Percentiles rank a stretch among this genome's conserved stretches.
phyloP scores from a whole-genome alignment of 2,888 invertebrate genomes.

The Leptinotarsa peninsularis region DNA sequence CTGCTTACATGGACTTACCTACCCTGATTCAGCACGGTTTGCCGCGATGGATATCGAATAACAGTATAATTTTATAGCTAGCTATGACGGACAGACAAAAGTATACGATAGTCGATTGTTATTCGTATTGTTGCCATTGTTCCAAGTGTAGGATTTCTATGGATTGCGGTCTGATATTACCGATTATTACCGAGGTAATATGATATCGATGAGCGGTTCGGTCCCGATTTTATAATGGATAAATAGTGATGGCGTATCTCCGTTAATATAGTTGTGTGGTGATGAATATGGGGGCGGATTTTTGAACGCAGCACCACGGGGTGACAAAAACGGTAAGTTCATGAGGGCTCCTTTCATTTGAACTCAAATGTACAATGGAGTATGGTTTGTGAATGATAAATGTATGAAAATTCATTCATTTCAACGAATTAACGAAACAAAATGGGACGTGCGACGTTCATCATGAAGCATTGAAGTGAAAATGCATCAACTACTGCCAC shows the following conservation, averaged over 20 bases:
- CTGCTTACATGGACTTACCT: conserved; percentile 34
- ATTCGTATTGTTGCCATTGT: conserved; percentile 42
- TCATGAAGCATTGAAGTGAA: too few relatives aligned
- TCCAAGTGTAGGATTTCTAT: conserved; percentile 42
- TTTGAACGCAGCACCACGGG: background rate
- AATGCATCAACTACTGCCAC: too few relatives aligned
- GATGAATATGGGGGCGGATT: conserved; percentile 13
- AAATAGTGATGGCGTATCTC: conserved; percentile 30
- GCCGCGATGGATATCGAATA: conserved; percentile 45
- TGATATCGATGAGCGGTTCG: conserved; percentile 33
- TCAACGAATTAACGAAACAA: too few relatives aligned
- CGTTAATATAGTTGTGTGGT: conserved; percentile 6
- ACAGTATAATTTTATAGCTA: conserved; percentile 47
- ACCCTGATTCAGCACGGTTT: conserved; percentile 37
- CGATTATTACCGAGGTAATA: conserved; percentile 42
- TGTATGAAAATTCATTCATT: too few relatives aligned
- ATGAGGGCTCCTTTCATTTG: background rate
- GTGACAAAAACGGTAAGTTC: conserved; percentile 11
- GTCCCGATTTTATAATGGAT: conserved; percentile 31
- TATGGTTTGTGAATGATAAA: background rate
- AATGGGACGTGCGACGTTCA: too few relatives aligned
- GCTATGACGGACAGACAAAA: conserved; percentile 39
- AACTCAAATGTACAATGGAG: background rate
- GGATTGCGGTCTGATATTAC: conserved; percentile 50
- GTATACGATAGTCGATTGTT: conserved; percentile 41